Percentiles rank a stretch among this genome's conserved stretches.
These are phyloP conservation scores for Chrysolina oricalcia DNA, from an alignment of 2,888 invertebrate genomes.

Conservation along the genomic window DNA sequence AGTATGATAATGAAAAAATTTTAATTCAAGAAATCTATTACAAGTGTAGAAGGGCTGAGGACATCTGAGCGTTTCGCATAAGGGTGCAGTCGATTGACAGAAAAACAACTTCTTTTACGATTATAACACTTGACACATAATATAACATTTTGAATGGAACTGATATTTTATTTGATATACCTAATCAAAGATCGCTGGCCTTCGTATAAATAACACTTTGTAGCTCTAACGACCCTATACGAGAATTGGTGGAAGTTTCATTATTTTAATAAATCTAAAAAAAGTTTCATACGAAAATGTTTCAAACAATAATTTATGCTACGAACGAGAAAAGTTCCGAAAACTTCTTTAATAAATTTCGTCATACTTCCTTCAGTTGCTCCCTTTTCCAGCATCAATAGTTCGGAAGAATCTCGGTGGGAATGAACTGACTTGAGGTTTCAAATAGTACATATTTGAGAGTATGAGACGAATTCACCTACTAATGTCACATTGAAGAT, in stretches of 20 bases:
- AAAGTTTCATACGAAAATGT: conserved; percentile 44
- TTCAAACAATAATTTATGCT: conserved; percentile 48
- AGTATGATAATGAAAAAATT: too few relatives aligned
- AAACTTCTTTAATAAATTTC: conserved; percentile 60
- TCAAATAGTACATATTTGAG: not conserved
- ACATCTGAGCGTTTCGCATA: too few relatives aligned
- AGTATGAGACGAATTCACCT: not conserved
- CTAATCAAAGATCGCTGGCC: too few relatives aligned
- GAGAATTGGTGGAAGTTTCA: conserved; percentile 32
- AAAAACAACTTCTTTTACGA: too few relatives aligned
- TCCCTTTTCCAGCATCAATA: conserved; percentile 14
- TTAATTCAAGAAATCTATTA: too few relatives aligned
- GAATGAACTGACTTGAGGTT: not conserved
- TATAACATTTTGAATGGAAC: too few relatives aligned
- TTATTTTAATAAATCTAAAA: conserved; percentile 47
- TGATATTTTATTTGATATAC: too few relatives aligned
- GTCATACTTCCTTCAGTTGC: conserved; percentile 41
- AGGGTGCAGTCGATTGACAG: too few relatives aligned
- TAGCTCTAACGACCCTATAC: not conserved
- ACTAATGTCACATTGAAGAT: not conserved
- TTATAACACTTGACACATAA: too few relatives aligned
- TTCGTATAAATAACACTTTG: not conserved
- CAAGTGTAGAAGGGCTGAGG: too few relatives aligned
- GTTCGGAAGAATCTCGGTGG: not conserved
- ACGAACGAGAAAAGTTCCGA: conserved; percentile 49